Evolutionary conservation across 2,797 vertebrate species (phyloP).

Genomic region (Fundulus diaphanus): DNA sequence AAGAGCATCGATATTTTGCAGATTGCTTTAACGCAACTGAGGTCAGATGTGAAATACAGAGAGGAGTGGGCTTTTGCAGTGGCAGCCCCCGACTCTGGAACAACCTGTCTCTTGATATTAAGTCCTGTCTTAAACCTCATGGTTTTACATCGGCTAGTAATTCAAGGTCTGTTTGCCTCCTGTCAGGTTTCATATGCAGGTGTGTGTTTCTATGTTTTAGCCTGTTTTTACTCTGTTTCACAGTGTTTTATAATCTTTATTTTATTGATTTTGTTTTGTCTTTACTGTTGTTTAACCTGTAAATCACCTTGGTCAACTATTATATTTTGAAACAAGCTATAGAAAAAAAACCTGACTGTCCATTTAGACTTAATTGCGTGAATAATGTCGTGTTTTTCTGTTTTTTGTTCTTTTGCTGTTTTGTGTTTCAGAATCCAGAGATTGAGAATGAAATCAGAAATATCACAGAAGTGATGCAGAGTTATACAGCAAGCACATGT

Average conservation of each 20-base stretch:
- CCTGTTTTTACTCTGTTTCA: neutral
- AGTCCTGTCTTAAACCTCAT: too few relatives aligned
- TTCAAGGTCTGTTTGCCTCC: too few relatives aligned
- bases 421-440: slow-evolving; percentile 35
- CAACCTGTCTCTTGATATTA: too few relatives aligned
- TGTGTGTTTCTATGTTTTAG: too few relatives aligned
- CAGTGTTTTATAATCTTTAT: neutral
- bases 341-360: neutral
- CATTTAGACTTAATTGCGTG: too few relatives aligned
- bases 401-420: neutral
- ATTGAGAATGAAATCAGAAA: slow-evolving; percentile 59
- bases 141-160: too few relatives aligned
- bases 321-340: neutral
- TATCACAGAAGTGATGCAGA: slow-evolving; percentile 39
- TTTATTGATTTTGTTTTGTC: neutral
- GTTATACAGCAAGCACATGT: slow-evolving; percentile 48
- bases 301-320: neutral
- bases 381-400: neutral
- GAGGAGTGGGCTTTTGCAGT: too few relatives aligned
- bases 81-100: too few relatives aligned
- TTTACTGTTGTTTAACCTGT: neutral
- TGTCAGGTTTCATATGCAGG: too few relatives aligned
- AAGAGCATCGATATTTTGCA: too few relatives aligned
- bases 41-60: too few relatives aligned
- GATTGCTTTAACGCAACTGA: too few relatives aligned